phyloP scores from a whole-genome alignment of 2,888 invertebrate genomes.

The Notodonta ziczac region DNA sequence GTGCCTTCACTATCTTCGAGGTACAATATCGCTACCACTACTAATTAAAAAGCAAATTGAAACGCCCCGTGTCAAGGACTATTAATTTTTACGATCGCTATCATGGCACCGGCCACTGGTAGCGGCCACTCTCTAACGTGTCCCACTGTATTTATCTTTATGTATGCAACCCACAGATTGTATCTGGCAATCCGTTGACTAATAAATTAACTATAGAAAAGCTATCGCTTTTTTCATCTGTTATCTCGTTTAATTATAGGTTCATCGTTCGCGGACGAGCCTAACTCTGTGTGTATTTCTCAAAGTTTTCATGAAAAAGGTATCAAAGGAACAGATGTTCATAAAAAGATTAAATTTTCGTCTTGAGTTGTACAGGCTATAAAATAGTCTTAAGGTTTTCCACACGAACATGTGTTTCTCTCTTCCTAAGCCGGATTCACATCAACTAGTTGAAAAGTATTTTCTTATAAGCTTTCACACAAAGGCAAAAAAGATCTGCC shows the following conservation, averaged over 20 bases:
- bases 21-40: conserved; percentile 40
- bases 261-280: conserved; percentile 28
- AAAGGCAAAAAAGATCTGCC: not conserved
- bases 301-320: conserved; percentile 21
- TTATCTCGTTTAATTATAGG: conserved; percentile 46
- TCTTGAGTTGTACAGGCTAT: conserved; percentile 30
- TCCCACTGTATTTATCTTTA: conserved; percentile 58
- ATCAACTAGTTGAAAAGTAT: too few species aligned
- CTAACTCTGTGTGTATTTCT: conserved; percentile 19
- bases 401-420: not conserved
- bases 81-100: conserved; percentile 75
- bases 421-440: too few species aligned
- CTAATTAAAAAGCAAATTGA: conserved; percentile 77
- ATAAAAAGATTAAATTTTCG: conserved; percentile 34
- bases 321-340: conserved; percentile 24
- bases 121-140: conserved; percentile 50
- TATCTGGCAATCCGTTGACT: conserved; percentile 57
- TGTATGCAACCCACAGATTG: conserved; percentile 63
- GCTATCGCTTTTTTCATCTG: conserved; percentile 44
- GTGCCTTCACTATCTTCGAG: conserved; percentile 42
- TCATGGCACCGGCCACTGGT: conserved; percentile 46
- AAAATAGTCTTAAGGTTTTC: conserved; percentile 26
- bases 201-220: conserved; percentile 69
- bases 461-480: not conserved
- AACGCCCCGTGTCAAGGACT: conserved; percentile 66